Percentiles rank a stretch among this genome's conserved stretches.
Evolutionary conservation across 2,888 invertebrate species (phyloP).

Genomic region (Heteromurus nitidus): DNA sequence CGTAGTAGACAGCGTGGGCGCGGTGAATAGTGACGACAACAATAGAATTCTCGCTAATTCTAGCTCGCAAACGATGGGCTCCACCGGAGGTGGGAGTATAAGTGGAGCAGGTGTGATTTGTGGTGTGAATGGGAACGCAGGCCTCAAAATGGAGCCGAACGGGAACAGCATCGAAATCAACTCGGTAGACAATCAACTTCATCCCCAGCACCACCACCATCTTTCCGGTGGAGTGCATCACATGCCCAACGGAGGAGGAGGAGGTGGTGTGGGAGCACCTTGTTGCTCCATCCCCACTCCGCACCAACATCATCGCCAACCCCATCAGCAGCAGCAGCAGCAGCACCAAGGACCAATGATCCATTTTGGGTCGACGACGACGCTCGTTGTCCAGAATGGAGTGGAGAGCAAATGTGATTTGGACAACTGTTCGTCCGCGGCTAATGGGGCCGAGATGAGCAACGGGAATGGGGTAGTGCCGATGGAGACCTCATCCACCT

Average conservation of each 20-base stretch:
- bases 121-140: conserved; percentile 59
- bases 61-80: no score
- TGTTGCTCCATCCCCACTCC: conserved; percentile 1
- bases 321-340: not conserved
- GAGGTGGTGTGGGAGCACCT: not conserved
- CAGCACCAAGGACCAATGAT: conserved; percentile 53
- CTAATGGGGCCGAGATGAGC: conserved; percentile 41
- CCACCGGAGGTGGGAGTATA: conserved; percentile 44
- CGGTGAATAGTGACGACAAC: conserved; percentile 26
- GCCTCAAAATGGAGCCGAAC: conserved; percentile 66
- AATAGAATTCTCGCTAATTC: not conserved
- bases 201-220: conserved; percentile 29
- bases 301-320: conserved; percentile 3
- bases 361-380: conserved; percentile 37
- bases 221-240: not conserved
- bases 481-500: conserved; percentile 37
- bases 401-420: conserved; percentile 50
- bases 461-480: conserved; percentile 45
- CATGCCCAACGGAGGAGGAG: not conserved
- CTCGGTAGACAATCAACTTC: conserved; percentile 58
- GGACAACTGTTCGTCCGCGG: conserved; percentile 46
- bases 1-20: no score
- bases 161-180: conserved; percentile 69
- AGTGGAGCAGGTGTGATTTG: conserved; percentile 41
- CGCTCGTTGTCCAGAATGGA: conserved; percentile 44